Conservation (phyloP, 2,888 invertebrate species). For the Dryobota labecula region DNA sequence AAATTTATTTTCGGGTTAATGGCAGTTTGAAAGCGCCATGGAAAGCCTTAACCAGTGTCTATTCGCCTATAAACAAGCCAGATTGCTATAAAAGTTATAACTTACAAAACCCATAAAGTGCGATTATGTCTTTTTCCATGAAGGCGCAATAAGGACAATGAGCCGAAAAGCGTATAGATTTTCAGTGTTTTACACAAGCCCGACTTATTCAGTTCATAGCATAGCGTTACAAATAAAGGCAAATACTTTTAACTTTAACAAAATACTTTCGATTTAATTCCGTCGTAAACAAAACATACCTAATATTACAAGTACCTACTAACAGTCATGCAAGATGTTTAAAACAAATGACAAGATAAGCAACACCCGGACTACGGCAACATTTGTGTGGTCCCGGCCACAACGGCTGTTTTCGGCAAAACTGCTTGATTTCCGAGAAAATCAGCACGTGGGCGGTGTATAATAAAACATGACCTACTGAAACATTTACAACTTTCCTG, state of each 20-base stretch:
- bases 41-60: conserved; percentile 64
- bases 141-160: conserved; percentile 26
- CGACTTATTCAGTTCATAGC: neutral
- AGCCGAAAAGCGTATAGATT: neutral
- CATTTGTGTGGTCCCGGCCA: conserved; percentile 73
- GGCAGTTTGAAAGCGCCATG: conserved; percentile 60
- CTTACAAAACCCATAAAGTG: conserved; percentile 48
- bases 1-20: conserved; percentile 71
- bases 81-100: conserved; percentile 55
- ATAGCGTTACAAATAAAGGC: neutral
- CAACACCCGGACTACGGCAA: conserved; percentile 61
- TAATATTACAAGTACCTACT: neutral
- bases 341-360: conserved; percentile 63
- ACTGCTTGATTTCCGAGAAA: conserved; percentile 58
- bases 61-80: conserved; percentile 66
- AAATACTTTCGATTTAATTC: neutral
- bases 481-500: conserved; percentile 46
- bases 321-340: conserved; percentile 33
- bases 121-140: conserved; percentile 39
- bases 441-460: conserved; percentile 51
- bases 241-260: neutral
- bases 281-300: neutral
- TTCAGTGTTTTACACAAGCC: neutral
- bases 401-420: conserved; percentile 55
- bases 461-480: conserved; percentile 48